Evolutionary conservation across 2,888 invertebrate species (phyloP).

Genomic region (Pheosia gnoma): DNA sequence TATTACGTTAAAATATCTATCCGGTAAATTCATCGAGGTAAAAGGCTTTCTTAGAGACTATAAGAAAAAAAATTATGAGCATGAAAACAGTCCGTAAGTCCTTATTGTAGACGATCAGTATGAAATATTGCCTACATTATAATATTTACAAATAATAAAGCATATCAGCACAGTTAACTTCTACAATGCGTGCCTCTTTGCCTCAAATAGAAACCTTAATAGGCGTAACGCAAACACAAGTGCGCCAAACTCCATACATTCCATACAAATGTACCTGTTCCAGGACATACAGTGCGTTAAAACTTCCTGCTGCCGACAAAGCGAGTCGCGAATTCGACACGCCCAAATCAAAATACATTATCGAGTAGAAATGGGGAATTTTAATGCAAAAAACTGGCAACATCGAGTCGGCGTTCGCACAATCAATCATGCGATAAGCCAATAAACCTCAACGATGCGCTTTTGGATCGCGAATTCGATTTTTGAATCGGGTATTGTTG

Average conservation of each 20-base stretch:
- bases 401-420: constrained; percentile 73
- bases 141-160: constrained; percentile 43
- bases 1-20: too few relatives aligned
- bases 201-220: constrained; percentile 55
- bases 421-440: constrained; percentile 85
- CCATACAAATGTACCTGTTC: constrained; percentile 64
- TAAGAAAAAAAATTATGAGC: background rate
- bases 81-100: background rate
- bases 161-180: constrained; percentile 44
- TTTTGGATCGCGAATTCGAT: constrained; percentile 81
- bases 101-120: background rate
- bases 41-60: too few relatives aligned
- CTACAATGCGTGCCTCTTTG: constrained; percentile 52
- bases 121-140: constrained; percentile 1
- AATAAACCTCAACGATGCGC: constrained; percentile 85
- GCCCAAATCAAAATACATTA: constrained; percentile 83
- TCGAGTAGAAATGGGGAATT: constrained; percentile 58
- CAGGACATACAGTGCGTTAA: constrained; percentile 56
- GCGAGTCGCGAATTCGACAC: constrained; percentile 71
- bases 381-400: constrained; percentile 48
- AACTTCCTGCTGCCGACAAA: constrained; percentile 78
- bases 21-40: too few relatives aligned
- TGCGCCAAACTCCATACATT: constrained; percentile 62
- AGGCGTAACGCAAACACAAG: constrained; percentile 80
- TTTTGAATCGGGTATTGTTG: constrained; percentile 76